These are phyloP conservation scores for Leptinotarsa rubiginosa DNA, from an alignment of 2,888 invertebrate species.

Conservation along the genomic window DNA sequence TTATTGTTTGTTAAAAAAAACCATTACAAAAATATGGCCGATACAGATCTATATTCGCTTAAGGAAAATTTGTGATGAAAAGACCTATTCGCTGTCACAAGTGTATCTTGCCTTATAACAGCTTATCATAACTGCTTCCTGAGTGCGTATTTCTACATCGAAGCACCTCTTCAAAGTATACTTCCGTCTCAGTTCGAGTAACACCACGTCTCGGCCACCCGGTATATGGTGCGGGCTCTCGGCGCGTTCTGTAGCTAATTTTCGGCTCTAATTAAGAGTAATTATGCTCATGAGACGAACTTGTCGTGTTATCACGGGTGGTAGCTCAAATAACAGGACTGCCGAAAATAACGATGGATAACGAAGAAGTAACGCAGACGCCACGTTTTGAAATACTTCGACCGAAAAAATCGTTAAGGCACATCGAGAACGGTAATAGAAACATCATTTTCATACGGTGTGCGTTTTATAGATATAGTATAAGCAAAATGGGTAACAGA, in stretches of 20 bases:
- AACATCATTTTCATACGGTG: not conserved
- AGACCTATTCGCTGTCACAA: not conserved
- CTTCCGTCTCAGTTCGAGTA: slow-evolving; percentile 2
- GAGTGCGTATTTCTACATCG: not conserved
- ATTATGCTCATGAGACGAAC: slow-evolving; percentile 35
- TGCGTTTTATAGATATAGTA: no score
- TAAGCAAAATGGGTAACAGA: no score
- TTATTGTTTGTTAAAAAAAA: no score
- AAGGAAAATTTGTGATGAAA: no score
- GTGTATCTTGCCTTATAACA: not conserved
- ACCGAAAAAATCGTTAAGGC: slow-evolving; percentile 3
- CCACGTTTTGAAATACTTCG: slow-evolving; percentile 8
- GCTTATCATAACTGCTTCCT: not conserved
- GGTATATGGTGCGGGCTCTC: not conserved
- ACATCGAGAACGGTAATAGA: not conserved
- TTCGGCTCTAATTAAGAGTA: slow-evolving; percentile 35
- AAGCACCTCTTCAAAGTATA: not conserved
- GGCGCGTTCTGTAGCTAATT: slow-evolving; percentile 29
- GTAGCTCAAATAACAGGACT: slow-evolving; percentile 19
- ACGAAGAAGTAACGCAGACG: slow-evolving; percentile 5
- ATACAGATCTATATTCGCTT: no score
- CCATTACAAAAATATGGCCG: no score
- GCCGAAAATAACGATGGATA: slow-evolving; percentile 16
- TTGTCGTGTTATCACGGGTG: slow-evolving; percentile 18
- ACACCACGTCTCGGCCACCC: not conserved